Conservation (phyloP, 23 tunicate genomes). For the Trididemnum nubilum region DNA sequence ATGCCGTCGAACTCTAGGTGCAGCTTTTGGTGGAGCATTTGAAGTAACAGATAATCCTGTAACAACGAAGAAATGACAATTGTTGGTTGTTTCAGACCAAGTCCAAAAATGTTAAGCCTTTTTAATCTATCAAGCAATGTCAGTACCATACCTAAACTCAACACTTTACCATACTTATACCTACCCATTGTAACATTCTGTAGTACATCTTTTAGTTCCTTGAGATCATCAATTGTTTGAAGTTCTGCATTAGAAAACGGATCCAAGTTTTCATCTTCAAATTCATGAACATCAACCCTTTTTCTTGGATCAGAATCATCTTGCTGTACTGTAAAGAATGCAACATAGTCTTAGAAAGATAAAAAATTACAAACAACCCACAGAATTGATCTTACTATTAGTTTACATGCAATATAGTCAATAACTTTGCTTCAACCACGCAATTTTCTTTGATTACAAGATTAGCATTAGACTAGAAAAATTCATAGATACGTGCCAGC, state of each 20-base stretch:
- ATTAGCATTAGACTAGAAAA: too few species aligned
- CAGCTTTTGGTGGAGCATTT: neutral
- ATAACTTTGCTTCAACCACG: too few species aligned
- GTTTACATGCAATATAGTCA: too few species aligned
- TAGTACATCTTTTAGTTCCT: constrained; percentile 71
- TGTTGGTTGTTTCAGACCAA: too few species aligned
- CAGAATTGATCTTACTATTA: too few species aligned
- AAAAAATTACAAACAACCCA: neutral
- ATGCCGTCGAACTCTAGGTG: constrained; percentile 22
- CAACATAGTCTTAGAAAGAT: neutral
- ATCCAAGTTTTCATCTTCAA: constrained; percentile 69
- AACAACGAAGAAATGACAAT: too few species aligned
- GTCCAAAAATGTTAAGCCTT: too few species aligned
- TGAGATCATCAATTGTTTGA: constrained; percentile 74
- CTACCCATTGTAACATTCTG: constrained; percentile 44
- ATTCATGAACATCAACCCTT: constrained; percentile 44
- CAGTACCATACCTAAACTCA: too few species aligned
- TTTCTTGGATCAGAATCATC: constrained; percentile 2
- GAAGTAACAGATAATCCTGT: neutral
- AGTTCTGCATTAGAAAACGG: constrained; percentile 79
- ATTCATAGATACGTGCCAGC: too few species aligned
- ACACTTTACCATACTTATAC: too few species aligned
- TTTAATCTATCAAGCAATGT: too few species aligned
- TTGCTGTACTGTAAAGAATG: neutral
- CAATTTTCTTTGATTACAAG: too few species aligned